These are phyloP conservation scores for Bambusicola thoracicus DNA, from an alignment of 2,113 vertebrate species.

Conservation along the genomic window DNA sequence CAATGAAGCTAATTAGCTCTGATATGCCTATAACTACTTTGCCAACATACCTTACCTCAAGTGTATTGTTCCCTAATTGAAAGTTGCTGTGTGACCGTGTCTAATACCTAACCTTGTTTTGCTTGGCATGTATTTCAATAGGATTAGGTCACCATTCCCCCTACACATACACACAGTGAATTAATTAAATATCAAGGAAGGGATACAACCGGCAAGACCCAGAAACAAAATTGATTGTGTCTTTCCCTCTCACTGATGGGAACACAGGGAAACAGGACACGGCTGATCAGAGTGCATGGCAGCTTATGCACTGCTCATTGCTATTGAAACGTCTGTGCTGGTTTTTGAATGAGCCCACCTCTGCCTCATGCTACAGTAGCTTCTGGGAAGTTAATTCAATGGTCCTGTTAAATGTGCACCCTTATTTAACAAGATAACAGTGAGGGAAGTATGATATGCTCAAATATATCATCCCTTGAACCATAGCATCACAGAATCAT, in stretches of 20 bases:
- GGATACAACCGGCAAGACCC: conserved; percentile 29
- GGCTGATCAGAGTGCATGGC: not conserved
- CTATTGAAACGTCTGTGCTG: not conserved
- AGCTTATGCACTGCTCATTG: not conserved
- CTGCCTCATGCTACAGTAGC: not conserved
- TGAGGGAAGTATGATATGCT: not conserved
- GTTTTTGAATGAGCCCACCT: not conserved
- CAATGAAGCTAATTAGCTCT: conserved; percentile 8
- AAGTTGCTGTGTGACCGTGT: not conserved
- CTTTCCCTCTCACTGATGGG: not conserved
- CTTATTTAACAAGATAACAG: not conserved
- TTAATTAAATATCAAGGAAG: conserved; percentile 52
- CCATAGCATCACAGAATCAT: too few relatives aligned
- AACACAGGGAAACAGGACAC: not conserved
- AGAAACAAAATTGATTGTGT: not conserved
- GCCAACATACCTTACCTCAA: conserved; percentile 1
- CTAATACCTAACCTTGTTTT: conserved; percentile 20
- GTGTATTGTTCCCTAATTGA: not conserved
- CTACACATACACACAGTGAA: not conserved
- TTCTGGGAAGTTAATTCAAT: not conserved
- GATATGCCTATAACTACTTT: not conserved
- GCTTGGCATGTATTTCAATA: conserved; percentile 47
- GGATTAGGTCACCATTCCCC: conserved; percentile 50
- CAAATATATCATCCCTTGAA: not conserved
- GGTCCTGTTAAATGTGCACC: not conserved